Evolutionary conservation across 2,113 vertebrate species (phyloP).

Genomic region (Cynopterus brachyotis): DNA sequence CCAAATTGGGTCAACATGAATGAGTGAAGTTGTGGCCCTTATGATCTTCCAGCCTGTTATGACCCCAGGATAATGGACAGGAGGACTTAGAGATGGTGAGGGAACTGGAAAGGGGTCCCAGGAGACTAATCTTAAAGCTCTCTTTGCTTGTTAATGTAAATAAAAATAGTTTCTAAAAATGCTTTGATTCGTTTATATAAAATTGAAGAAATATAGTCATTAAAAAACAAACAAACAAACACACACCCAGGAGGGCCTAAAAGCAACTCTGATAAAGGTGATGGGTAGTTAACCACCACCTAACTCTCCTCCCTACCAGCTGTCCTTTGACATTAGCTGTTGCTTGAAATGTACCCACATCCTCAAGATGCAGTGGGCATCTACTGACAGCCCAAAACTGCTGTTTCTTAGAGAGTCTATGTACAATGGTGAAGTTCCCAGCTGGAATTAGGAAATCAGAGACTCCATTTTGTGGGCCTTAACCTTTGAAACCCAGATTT

Average conservation of each 20-base stretch:
- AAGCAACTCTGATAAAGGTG: neutral
- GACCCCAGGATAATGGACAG: neutral
- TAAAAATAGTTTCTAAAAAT: conserved; percentile 25
- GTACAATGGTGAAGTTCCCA: neutral
- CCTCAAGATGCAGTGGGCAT: neutral
- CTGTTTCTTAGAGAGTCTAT: neutral
- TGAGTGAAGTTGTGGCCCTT: neutral
- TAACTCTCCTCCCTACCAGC: neutral
- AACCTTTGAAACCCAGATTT: neutral
- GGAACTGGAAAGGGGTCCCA: neutral
- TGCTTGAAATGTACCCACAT: neutral
- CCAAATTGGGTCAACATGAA: neutral
- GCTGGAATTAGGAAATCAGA: neutral
- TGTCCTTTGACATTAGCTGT: neutral
- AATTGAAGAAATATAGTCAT: neutral
- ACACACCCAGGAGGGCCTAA: too few relatives aligned
- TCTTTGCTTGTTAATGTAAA: neutral
- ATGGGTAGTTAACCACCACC: neutral
- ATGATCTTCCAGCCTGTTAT: fast-evolving
- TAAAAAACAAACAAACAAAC: neutral
- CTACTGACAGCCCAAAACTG: neutral
- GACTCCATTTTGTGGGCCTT: neutral
- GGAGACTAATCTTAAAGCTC: neutral
- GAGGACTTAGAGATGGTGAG: neutral
- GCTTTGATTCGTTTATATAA: neutral